Evolutionary conservation across 2,888 invertebrate species (phyloP), one percentile per base, ranked within the genome.

Genomic region (Idaea straminata): DNA sequence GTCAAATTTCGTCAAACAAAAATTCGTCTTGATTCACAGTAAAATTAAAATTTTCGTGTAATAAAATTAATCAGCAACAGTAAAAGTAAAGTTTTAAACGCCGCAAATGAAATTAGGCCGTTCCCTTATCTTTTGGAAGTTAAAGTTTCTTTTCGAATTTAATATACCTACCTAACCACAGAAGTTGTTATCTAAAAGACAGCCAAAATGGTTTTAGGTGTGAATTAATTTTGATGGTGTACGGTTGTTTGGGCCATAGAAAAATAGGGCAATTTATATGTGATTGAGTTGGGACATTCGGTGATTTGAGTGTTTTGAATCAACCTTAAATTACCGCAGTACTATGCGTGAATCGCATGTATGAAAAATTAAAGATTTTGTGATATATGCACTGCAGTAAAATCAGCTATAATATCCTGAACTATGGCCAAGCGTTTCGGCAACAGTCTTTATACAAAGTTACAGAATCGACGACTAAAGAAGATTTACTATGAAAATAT

Each of bases 51-150:
- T 81, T 84, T 85, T 83, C 79, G 81, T 78, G 83, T 65, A 77
- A 84, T 85, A 86, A 86, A 87, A 83, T 86, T 84, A 84, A 85
- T 85, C 80, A 83, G 78, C 77, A 79, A 77, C 70, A 64, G 69
- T 70, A 72, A 81, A 79, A 82, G 77, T 78, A 74, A 85, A 86
- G 80, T 86, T 87, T 83, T 81, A 82, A 86, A 85, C 78, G 84
- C 80, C 79, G 84, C 80, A 86, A 86, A 87, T 87, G 82, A 85
- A 87, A 87, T 86, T 87, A 86, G 83, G 82, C 77, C 73, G 77
- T 73, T 72, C 74, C 77, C 83, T 86, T 87, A 86, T 87, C 86
- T 84, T 77, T 70, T 47, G 47, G 2, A 47, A 36, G 25, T 57
- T 72, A 75, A 85, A 86, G 77, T 85, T 88, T 83, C 81, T 78